These are phyloP conservation scores for Oreonectes daqikongensis DNA, from an alignment of 2,797 vertebrate species.

Conservation along the genomic window DNA sequence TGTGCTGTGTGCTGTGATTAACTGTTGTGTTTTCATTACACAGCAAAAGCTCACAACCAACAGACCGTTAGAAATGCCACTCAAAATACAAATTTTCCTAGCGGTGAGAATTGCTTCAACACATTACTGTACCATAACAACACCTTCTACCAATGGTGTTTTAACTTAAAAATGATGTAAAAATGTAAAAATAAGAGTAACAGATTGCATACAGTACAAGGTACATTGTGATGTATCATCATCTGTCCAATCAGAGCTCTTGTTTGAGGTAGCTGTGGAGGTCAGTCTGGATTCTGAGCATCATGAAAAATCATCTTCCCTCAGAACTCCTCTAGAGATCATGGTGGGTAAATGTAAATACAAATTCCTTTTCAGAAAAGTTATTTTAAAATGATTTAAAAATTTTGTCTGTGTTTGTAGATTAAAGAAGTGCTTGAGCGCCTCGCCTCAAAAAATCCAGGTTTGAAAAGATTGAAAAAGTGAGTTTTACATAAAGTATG, in stretches of 20 bases:
- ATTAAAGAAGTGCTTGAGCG: slow-evolving; percentile 62
- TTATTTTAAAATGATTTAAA: neutral
- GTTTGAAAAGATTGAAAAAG: slow-evolving; percentile 72
- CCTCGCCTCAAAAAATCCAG: slow-evolving; percentile 48
- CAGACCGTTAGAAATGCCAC: slow-evolving; percentile 57
- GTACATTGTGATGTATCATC: neutral
- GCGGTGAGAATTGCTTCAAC: slow-evolving; percentile 66
- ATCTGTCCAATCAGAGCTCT: slow-evolving; percentile 61
- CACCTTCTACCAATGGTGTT: too few relatives aligned
- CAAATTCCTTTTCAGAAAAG: neutral
- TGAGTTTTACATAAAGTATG: slow-evolving; percentile 44
- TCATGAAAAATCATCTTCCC: slow-evolving; percentile 57
- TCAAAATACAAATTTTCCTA: slow-evolving; percentile 63
- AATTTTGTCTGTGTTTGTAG: slow-evolving; percentile 55
- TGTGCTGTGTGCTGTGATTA: neutral
- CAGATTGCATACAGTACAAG: neutral
- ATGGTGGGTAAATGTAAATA: slow-evolving; percentile 60
- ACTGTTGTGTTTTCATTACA: neutral
- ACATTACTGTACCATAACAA: too few relatives aligned
- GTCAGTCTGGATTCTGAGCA: slow-evolving; percentile 65
- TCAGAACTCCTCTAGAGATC: slow-evolving; percentile 55
- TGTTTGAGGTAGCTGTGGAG: slow-evolving; percentile 76
- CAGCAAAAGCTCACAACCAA: slow-evolving; percentile 46
- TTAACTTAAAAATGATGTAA: too few relatives aligned
- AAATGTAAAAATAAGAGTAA: too few relatives aligned